Percentiles rank a stretch among this genome's conserved stretches.
Evolutionary conservation across 2,113 vertebrate species (phyloP).

Genomic region (Hemibates koningsi): DNA sequence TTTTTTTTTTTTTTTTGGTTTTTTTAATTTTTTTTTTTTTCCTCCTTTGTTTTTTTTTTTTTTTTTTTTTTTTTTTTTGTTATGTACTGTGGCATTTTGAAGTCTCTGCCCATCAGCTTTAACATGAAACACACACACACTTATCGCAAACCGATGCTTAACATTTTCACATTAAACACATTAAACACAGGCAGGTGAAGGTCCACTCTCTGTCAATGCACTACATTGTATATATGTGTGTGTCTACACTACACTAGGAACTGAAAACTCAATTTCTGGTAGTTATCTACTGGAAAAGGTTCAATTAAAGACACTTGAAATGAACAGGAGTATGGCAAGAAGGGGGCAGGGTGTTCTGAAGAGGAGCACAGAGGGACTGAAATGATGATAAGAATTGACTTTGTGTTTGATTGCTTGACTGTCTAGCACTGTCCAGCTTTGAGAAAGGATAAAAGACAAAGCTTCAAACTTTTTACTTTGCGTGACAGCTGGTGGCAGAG

Average conservation of each 20-base stretch:
- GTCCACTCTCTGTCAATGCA: not conserved
- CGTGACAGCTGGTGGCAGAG: slow-evolving; percentile 28
- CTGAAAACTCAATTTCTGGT: not conserved
- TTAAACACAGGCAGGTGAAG: not conserved
- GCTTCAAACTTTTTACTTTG: slow-evolving; percentile 37
- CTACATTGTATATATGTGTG: not conserved
- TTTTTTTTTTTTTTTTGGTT: too few species aligned
- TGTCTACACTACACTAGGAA: not conserved
- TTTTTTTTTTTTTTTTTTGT: too few species aligned
- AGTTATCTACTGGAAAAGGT: not conserved
- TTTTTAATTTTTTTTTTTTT: too few species aligned
- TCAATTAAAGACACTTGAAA: not conserved
- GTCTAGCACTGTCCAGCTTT: slow-evolving; percentile 2
- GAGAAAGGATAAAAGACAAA: slow-evolving; percentile 23
- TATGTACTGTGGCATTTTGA: not conserved
- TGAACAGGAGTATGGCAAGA: not conserved
- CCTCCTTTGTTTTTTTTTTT: too few species aligned
- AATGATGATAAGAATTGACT: not conserved
- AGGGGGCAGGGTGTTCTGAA: not conserved
- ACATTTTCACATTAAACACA: not conserved
- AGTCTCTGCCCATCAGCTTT: not conserved
- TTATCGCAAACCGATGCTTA: not conserved
- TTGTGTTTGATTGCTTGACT: slow-evolving; percentile 15
- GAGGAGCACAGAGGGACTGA: not conserved
- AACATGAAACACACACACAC: not conserved